A percentile compares a stretch with the other conserved stretches of the same genome.
Conservation (phyloP, 2,888 invertebrate species). For the Gasteruption jaculator region DNA sequence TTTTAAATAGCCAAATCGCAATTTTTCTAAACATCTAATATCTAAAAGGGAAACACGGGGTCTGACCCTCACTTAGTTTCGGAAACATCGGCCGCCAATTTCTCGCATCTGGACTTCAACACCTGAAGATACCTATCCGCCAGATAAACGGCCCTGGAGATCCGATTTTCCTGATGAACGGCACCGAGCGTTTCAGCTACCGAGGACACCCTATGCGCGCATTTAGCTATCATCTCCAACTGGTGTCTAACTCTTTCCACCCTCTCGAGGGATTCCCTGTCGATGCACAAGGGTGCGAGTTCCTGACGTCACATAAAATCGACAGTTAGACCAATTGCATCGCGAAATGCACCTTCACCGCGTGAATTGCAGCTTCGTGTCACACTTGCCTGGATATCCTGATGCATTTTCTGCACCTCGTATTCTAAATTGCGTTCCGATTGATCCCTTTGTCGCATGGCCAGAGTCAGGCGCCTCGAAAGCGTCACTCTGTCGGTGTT, state of each 20-base stretch:
- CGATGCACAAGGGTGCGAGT: constrained; percentile 41
- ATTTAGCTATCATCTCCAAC: constrained; percentile 42
- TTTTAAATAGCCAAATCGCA: too few species aligned
- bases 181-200: constrained; percentile 46
- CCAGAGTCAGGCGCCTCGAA: constrained; percentile 33
- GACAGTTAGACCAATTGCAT: constrained; percentile 4
- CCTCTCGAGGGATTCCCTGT: constrained; percentile 45
- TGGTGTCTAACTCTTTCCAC: constrained; percentile 41
- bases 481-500: constrained; percentile 42
- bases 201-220: constrained; percentile 41
- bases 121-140: constrained; percentile 43
- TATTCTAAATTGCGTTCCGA: constrained; percentile 40
- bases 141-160: constrained; percentile 39
- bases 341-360: neutral
- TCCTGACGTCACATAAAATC: constrained; percentile 32
- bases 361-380: too few species aligned
- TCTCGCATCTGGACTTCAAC: constrained; percentile 41
- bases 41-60: neutral
- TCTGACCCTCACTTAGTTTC: constrained; percentile 43
- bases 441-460: constrained; percentile 44
- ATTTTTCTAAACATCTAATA: too few species aligned
- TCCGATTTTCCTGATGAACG: constrained; percentile 42
- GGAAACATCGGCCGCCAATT: constrained; percentile 37
- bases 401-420: constrained; percentile 41
- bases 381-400: constrained; percentile 41